phyloP scores from a whole-genome alignment of 1,140 invertebrate genomes.

The Atta texana region DNA sequence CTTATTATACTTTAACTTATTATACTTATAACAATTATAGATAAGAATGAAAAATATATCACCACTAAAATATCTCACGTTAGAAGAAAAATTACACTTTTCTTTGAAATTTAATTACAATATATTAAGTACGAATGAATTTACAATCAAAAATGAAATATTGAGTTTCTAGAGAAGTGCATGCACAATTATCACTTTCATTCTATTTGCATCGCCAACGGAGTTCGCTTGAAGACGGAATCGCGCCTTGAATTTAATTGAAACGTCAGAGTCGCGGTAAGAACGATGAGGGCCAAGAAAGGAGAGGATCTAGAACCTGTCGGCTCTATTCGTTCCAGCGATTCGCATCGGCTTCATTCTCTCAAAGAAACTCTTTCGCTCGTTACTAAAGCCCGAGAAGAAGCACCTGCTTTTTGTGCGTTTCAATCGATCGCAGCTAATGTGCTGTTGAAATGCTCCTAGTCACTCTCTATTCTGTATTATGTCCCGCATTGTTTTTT shows the following conservation, averaged over 20 bases:
- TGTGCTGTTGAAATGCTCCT: slow-evolving; percentile 41
- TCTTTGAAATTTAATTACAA: slow-evolving; percentile 15
- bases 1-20: too few relatives aligned
- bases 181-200: slow-evolving; percentile 36
- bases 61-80: background rate
- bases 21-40: background rate
- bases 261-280: slow-evolving; percentile 70
- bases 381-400: slow-evolving; percentile 24
- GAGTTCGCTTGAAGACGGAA: slow-evolving; percentile 18
- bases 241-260: slow-evolving; percentile 71
- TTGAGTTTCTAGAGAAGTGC: slow-evolving; percentile 2
- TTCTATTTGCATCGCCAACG: slow-evolving; percentile 15
- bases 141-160: slow-evolving; percentile 17
- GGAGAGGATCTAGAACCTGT: slow-evolving; percentile 62
- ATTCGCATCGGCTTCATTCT: slow-evolving; percentile 59
- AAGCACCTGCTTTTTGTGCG: slow-evolving; percentile 59
- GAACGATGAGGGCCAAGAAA: slow-evolving; percentile 56
- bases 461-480: slow-evolving; percentile 56
- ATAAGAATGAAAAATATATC: background rate
- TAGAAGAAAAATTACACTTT: background rate
- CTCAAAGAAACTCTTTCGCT: slow-evolving; percentile 62
- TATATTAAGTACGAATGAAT: background rate
- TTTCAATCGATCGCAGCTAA: slow-evolving; percentile 55
- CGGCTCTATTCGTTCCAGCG: slow-evolving; percentile 55
- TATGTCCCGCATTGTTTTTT: slow-evolving; percentile 20